A percentile compares a stretch with the other conserved stretches of the same genome.
These are phyloP conservation scores for Melanotaenia boesemani DNA, from an alignment of 2,797 vertebrate genomes.

Conservation along the genomic window DNA sequence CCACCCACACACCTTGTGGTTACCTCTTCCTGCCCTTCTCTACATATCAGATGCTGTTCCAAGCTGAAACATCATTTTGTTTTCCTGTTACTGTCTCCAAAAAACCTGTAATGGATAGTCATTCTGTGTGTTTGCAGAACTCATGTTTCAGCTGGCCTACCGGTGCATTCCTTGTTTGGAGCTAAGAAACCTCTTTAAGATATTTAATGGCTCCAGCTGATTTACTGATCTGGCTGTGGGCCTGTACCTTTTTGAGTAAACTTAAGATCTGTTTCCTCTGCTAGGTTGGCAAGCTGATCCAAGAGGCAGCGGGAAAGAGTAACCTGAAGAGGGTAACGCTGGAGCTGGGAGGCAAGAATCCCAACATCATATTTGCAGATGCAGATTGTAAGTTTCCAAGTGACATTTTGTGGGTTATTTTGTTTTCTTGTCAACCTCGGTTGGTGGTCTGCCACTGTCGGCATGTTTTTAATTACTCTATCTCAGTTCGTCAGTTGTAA, in stretches of 20 bases:
- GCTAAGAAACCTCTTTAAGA: constrained; percentile 72
- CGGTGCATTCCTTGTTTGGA: constrained; percentile 63
- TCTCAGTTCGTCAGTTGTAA: constrained; percentile 1
- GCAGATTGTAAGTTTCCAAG: constrained; percentile 92
- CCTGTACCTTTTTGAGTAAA: constrained; percentile 74
- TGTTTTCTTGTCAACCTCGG: constrained; percentile 50
- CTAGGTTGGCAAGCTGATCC: constrained; percentile 98
- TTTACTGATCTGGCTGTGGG: constrained; percentile 73
- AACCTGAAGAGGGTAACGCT: constrained; percentile 99
- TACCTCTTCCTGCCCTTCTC: constrained; percentile 70
- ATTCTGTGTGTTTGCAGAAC: constrained; percentile 75
- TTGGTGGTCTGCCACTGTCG: constrained; percentile 50
- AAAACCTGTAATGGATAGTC: constrained; percentile 78
- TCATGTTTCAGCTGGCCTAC: constrained; percentile 67
- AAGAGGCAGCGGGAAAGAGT: constrained; percentile 98
- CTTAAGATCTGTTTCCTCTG: constrained; percentile 69
- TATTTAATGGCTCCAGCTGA: constrained; percentile 78
- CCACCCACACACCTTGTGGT: constrained; percentile 77
- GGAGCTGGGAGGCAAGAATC: constrained; percentile 98
- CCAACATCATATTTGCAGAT: constrained; percentile 99
- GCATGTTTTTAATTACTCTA: constrained; percentile 29
- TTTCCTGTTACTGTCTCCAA: constrained; percentile 61
- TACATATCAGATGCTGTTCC: constrained; percentile 69
- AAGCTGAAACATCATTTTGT: constrained; percentile 71
- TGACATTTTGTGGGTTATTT: constrained; percentile 52